Evolutionary conservation across 2,888 invertebrate species (phyloP), one percentile per base, ranked within the genome.

Genomic region (Chirona hameri): DNA sequence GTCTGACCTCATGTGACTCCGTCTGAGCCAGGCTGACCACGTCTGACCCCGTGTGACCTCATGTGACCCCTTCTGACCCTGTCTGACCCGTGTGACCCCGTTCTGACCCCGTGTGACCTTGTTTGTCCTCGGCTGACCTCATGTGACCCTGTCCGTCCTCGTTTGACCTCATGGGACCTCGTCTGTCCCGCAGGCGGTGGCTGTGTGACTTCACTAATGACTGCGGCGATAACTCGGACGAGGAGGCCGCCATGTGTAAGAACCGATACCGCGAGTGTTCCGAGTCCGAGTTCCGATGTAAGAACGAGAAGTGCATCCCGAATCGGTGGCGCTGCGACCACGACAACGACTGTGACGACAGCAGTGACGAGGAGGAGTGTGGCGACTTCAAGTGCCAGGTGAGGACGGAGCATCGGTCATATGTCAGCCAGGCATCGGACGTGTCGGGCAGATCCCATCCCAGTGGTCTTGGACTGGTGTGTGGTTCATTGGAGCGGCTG

Each of bases 121-220:
- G 55, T 3, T 2, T 55, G 55, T 7, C 55, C 57, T 57, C 57
- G 15, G 14, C 14, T 57, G 57, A 57, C 57, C 15, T 15, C 57
- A 1, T 12, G 18, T 57, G 21, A 57, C 21, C 57, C 1, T 4
- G 10, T 24, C 5, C 2, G n/a, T n/a, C 60, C n/a, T n/a, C 60
- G 24, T 52, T 12, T 52, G 52, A 52, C 52, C 52, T 15, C 52
- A 12, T 52, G 15, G 3, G 52, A 12, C 18, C 15, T n/a, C 60
- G 24, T 7, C 24, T 39, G 24, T 4, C 48, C 46, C 83, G 14
- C 84, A 87, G 87, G 86, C 94, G 96, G 87, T 98, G 97, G 97
- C 91, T 93, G 86, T 99, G 98, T 87, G 98, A 99, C 87, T 97
- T 96, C 88, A 96, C 98, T 52, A 96, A 98, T 86, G 98, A 99